phyloP scores from a whole-genome alignment of 1,140 invertebrate genomes.

The Trinorchestia longiramus region DNA sequence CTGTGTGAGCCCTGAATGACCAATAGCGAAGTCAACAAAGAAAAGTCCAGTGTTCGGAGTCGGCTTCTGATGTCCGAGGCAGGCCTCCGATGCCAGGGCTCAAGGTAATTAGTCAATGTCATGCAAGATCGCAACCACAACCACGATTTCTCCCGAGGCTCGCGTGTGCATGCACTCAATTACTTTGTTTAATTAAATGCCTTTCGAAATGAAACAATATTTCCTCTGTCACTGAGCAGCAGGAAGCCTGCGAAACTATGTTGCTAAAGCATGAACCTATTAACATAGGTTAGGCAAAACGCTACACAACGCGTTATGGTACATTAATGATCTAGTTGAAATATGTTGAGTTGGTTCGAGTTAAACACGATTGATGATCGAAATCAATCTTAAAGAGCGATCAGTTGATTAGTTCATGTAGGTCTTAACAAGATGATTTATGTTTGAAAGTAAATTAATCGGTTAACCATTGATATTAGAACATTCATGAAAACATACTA shows the following conservation, averaged over 20 bases:
- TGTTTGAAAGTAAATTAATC: background rate
- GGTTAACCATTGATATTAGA: background rate
- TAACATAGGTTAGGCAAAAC: background rate
- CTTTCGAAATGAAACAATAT: constrained; percentile 14
- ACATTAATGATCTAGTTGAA: background rate
- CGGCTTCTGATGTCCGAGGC: background rate
- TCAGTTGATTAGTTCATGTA: background rate
- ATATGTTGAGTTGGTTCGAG: background rate
- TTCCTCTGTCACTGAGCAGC: background rate
- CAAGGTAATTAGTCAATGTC: constrained; percentile 3
- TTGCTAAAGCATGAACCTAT: background rate
- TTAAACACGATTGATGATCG: background rate
- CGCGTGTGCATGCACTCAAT: constrained; percentile 38
- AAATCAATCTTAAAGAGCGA: background rate
- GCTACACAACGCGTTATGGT: background rate
- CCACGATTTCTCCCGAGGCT: constrained; percentile 18
- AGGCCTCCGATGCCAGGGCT: background rate
- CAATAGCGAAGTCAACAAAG: constrained; percentile 7
- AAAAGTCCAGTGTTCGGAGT: constrained; percentile 8
- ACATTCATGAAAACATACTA: too few relatives aligned
- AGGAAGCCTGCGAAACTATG: background rate
- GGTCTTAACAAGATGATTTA: background rate
- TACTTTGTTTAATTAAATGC: constrained; percentile 18
- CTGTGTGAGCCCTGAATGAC: background rate
- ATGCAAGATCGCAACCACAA: background rate